phyloP scores from a whole-genome alignment of 2,888 invertebrate genomes.

The Achlya flavicornis region DNA sequence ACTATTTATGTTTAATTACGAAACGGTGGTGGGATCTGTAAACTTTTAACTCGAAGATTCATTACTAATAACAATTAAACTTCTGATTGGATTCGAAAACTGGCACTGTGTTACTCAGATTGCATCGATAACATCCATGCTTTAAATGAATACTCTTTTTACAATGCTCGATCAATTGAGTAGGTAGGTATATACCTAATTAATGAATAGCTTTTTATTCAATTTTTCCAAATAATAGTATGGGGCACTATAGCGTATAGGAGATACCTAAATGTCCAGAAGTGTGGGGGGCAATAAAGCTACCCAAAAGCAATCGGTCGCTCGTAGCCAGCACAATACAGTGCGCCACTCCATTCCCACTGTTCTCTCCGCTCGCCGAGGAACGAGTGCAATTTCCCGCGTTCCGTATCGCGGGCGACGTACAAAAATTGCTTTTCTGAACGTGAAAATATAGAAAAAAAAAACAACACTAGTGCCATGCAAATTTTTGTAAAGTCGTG shows the following conservation, averaged over 20 bases:
- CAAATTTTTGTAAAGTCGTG: conserved; percentile 83
- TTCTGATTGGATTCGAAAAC: conserved; percentile 9
- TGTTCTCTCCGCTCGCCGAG: conserved; percentile 66
- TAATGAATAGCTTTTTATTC: neutral
- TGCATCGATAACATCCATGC: neutral
- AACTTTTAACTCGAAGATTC: neutral
- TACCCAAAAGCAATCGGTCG: conserved; percentile 70
- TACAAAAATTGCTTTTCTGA: conserved; percentile 83
- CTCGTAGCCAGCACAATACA: conserved; percentile 65
- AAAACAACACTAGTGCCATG: conserved; percentile 67
- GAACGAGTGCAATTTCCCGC: conserved; percentile 81
- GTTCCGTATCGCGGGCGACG: conserved; percentile 75
- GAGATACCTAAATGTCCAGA: conserved; percentile 35
- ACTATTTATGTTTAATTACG: conserved; percentile 3
- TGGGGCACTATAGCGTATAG: neutral
- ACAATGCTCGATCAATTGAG: neutral
- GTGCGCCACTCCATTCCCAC: conserved; percentile 68
- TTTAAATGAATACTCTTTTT: neutral
- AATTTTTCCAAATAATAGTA: neutral
- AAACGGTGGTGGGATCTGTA: neutral
- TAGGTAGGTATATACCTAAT: neutral
- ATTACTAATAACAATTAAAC: neutral
- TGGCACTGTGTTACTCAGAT: neutral
- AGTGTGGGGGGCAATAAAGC: conserved; percentile 65
- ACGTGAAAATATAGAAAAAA: conserved; percentile 76